Base-by-base conservation (phyloP, 2,888 invertebrate genomes). In the Cataglyphis albicans region DNA sequence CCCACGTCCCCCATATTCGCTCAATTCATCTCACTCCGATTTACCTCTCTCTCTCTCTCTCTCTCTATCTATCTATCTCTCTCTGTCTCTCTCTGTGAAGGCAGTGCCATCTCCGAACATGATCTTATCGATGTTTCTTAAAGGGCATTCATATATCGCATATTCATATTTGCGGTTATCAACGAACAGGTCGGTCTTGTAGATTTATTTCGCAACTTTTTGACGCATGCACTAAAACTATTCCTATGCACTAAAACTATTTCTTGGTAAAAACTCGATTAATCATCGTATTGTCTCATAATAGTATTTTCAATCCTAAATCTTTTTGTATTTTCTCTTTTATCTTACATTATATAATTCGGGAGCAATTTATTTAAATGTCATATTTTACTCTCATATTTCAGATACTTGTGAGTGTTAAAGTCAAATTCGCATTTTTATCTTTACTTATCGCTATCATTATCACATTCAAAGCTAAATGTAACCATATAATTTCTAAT, bases 21-120 rank as follows among this genome's bases (percentile, higher is more conserved):
- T 75, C 78, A 73, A 84, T 81, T 81, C 85, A 65, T 84, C 81
- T 84, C 80, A 44, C 48, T 83, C 48, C 76, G 67, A 63, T 80
- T 67, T 73, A n/a, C 73, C 29, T 52, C 38, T 63, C 44, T 29
- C 2, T 29, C 29, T 29, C 2, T 29, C 29, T 29, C 25, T 25
- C 25, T 25, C 25, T 25, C 25, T 25, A 1, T 29, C 25, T 29
- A 1, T 29, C 25, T 29, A 1, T 29, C 29, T 29, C 29, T 29
- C 29, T 29, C 29, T 29, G 1, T 29, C 29, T 52, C 38, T 63
- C 35, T 63, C 1, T 32, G 41, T 2, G 59, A 80, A 25, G 73
- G 63, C 38, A 48, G 44, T 72, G 48, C 12, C 61, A 9, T 32
- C 73, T 52, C 48, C 25, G 73, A 85, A 86, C 73, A 78, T 84